Evolutionary conservation across 2,113 vertebrate genomes (phyloP).

Genomic region (Cochlearius cochlearius): DNA sequence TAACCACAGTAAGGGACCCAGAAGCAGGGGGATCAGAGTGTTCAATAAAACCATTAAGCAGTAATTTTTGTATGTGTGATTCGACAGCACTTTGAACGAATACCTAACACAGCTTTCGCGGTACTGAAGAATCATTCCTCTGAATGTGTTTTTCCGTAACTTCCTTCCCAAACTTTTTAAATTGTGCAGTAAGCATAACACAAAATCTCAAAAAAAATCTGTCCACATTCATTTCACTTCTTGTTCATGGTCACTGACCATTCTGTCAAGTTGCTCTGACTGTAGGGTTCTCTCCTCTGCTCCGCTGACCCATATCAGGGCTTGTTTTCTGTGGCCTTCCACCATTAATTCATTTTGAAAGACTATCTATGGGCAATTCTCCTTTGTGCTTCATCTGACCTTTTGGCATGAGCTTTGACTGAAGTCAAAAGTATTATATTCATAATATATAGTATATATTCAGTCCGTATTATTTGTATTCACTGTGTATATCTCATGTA

Average conservation of each 20-base stretch:
- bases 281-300: not conserved
- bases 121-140: not conserved
- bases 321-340: not conserved
- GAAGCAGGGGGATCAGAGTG: not conserved
- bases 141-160: not conserved
- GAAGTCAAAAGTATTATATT: no score
- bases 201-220: not conserved
- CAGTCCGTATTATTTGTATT: not conserved
- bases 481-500: not conserved
- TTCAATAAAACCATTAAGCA: constrained; percentile 32
- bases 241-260: not conserved
- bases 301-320: not conserved
- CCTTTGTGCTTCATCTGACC: not conserved
- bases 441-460: no score
- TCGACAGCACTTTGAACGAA: not conserved
- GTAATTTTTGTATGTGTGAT: constrained; percentile 27
- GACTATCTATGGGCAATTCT: not conserved
- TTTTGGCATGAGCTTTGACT: not conserved
- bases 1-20: not conserved
- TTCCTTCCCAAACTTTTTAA: not conserved
- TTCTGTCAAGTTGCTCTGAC: not conserved
- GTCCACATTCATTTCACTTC: not conserved
- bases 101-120: not conserved
- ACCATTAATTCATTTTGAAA: not conserved
- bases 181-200: not conserved